phyloP scores from a whole-genome alignment of 2,888 invertebrate species.

The Erebia epiphron region DNA sequence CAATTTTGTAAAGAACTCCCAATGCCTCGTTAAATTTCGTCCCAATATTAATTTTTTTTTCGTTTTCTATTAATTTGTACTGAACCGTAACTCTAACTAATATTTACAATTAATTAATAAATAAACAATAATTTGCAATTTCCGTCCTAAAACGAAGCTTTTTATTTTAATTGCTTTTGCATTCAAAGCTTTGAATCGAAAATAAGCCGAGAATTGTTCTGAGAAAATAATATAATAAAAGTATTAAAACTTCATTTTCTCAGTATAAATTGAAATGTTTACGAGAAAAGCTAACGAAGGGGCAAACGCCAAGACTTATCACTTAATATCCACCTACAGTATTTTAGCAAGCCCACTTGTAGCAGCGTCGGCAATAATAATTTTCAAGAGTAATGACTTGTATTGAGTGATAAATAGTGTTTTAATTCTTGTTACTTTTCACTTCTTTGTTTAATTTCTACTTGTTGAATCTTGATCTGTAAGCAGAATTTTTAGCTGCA shows the following conservation, averaged over 20 bases:
- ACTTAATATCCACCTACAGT: conserved; percentile 11
- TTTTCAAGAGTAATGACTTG: neutral
- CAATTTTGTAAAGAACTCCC: no score
- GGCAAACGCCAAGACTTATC: conserved; percentile 7
- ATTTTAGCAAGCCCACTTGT: neutral
- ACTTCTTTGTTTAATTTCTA: no score
- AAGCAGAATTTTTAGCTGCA: no score
- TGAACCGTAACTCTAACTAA: neutral
- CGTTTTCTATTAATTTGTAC: neutral
- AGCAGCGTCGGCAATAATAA: neutral
- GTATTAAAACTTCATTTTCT: neutral
- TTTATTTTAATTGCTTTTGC: neutral
- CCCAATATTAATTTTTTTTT: no score
- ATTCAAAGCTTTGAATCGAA: neutral
- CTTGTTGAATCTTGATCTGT: no score
- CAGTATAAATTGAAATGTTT: conserved; percentile 1
- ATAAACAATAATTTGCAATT: neutral
- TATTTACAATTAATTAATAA: no score
- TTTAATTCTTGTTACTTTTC: no score
- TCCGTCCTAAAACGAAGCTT: neutral
- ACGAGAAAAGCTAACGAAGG: neutral
- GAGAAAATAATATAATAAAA: neutral
- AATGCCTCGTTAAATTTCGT: no score
- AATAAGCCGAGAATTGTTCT: neutral
- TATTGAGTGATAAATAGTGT: no score